Evolutionary conservation across 2,113 vertebrate genomes (phyloP).

Genomic region (Albula goreensis): DNA sequence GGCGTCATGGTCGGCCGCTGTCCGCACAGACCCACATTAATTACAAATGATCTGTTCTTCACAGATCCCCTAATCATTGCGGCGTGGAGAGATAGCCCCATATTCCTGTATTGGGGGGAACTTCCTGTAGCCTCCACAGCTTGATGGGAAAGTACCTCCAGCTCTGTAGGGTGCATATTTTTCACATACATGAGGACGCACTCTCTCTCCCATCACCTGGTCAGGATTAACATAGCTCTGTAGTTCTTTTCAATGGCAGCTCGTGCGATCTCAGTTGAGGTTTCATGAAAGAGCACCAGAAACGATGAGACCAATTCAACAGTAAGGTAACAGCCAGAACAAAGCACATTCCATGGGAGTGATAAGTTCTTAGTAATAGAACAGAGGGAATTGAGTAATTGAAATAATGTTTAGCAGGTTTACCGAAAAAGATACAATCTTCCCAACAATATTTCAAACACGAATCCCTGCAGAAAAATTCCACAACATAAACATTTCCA

Average conservation of each 20-base stretch:
- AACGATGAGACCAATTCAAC: neutral
- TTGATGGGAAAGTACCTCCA: neutral
- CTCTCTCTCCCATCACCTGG: neutral
- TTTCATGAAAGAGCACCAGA: conserved; percentile 1
- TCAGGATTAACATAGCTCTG: neutral
- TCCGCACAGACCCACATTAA: neutral
- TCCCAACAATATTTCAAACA: conserved; percentile 35
- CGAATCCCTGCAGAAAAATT: conserved; percentile 16
- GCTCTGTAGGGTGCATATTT: neutral
- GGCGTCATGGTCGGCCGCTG: neutral
- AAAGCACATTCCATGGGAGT: conserved; percentile 24
- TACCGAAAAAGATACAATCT: conserved; percentile 37
- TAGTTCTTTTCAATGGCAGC: conserved; percentile 23
- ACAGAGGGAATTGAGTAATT: conserved; percentile 27
- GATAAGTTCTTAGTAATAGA: conserved; percentile 25
- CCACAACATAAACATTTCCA: neutral
- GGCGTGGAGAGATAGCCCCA: neutral
- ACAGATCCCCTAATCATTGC: neutral
- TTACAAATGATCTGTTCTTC: neutral
- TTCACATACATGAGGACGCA: neutral
- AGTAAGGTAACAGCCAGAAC: neutral
- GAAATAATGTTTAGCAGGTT: conserved; percentile 44
- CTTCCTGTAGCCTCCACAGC: neutral
- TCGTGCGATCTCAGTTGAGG: neutral
- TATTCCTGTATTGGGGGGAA: neutral